Evolutionary conservation across 2,797 vertebrate species (phyloP).

Genomic region (Crax fasciolata): DNA sequence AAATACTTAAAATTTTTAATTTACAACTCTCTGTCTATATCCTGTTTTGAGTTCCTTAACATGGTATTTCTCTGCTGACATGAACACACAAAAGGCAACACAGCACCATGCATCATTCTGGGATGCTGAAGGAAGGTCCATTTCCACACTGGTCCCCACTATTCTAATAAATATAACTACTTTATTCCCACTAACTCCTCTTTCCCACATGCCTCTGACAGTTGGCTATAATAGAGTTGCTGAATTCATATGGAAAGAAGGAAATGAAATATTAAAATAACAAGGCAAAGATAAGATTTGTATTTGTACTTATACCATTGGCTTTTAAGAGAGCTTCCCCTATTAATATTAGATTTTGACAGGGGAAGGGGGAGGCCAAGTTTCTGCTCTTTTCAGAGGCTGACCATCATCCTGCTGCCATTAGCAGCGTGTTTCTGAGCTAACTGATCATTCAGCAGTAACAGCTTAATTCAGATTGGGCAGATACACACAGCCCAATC

Average conservation of each 20-base stretch:
- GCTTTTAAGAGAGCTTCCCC: conserved; percentile 67
- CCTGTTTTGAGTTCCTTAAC: not conserved
- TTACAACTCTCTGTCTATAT: not conserved
- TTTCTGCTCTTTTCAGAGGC: conserved; percentile 35
- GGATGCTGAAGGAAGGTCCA: not conserved
- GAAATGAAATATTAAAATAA: conserved; percentile 79
- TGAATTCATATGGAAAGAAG: conserved; percentile 69
- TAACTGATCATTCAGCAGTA: conserved; percentile 34
- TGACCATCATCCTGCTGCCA: conserved; percentile 56
- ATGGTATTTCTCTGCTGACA: not conserved
- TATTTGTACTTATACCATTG: conserved; percentile 66
- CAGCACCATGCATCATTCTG: not conserved
- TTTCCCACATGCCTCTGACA: conserved; percentile 65
- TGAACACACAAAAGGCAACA: not conserved
- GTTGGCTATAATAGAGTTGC: conserved; percentile 73
- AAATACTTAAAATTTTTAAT: conserved; percentile 24
- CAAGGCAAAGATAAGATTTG: conserved; percentile 73
- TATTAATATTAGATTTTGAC: conserved; percentile 71
- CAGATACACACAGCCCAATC: conserved; percentile 19
- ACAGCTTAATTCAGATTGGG: conserved; percentile 63
- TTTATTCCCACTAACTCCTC: conserved; percentile 58
- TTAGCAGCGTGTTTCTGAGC: not conserved
- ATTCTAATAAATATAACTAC: conserved; percentile 41
- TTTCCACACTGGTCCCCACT: conserved; percentile 1
- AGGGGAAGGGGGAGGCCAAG: conserved; percentile 41